phyloP scores from a whole-genome alignment of 2,797 vertebrate genomes.

The Etheostoma perlongum region DNA sequence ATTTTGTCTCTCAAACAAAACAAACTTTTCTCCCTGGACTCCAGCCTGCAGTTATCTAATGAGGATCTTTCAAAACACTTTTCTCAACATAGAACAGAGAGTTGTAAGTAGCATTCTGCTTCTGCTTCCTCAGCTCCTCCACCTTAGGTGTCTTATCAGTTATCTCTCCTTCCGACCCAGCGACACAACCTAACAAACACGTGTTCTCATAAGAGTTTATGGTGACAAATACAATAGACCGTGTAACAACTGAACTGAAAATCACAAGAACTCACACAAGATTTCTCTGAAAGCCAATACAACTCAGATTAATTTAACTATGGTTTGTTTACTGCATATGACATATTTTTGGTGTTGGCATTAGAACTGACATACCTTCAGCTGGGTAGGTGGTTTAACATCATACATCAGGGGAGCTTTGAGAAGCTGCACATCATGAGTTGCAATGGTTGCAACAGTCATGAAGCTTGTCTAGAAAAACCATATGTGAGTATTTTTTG shows the following conservation, averaged over 20 bases:
- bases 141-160: conserved; percentile 93
- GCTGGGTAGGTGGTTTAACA: conserved; percentile 84
- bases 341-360: not conserved
- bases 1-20: not conserved
- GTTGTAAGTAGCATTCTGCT: conserved; percentile 85
- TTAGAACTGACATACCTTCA: conserved; percentile 84
- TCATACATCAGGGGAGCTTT: conserved; percentile 88
- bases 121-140: conserved; percentile 95
- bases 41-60: not conserved
- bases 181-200: conserved; percentile 84
- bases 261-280: not conserved
- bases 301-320: no score
- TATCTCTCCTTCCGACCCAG: conserved; percentile 93
- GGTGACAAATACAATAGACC: not conserved
- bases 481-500: not conserved
- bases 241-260: not conserved
- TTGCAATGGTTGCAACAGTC: conserved; percentile 93
- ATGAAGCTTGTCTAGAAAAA: conserved; percentile 88
- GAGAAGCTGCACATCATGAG: conserved; percentile 89
- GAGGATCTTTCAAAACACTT: no score
- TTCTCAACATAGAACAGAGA: no score
- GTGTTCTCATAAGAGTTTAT: not conserved
- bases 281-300: no score
- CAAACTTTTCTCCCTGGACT: not conserved
- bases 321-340: no score